Percentiles rank a stretch among this genome's conserved stretches.
These are phyloP conservation scores for Regulus satrapa DNA, from an alignment of 2,113 vertebrate species.

Conservation along the genomic window DNA sequence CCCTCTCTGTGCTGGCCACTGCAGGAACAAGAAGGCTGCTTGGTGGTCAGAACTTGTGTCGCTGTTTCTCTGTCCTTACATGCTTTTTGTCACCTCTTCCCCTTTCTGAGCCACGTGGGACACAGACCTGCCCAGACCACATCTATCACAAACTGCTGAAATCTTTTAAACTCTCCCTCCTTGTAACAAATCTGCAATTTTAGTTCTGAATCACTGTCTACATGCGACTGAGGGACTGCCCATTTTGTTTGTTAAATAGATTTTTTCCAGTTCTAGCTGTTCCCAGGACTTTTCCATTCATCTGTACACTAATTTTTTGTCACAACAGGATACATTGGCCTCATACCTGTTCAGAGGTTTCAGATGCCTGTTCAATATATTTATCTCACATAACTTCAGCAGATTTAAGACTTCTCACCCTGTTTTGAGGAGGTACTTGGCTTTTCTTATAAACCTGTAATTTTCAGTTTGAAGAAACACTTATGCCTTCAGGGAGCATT, in stretches of 20 bases:
- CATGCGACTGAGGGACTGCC: background rate
- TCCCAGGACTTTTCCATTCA: background rate
- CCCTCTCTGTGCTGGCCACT: background rate
- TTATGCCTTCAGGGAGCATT: conserved; percentile 68
- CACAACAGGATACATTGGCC: background rate
- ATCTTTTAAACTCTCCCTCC: background rate
- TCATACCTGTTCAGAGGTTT: conserved; percentile 26
- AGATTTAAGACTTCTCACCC: conserved; percentile 63
- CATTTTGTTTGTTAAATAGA: background rate
- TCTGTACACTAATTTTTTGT: background rate
- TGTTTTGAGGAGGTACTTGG: conserved; percentile 51
- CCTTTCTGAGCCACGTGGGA: background rate
- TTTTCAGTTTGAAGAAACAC: conserved; percentile 75
- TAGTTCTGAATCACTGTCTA: background rate
- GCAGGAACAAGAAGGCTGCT: background rate
- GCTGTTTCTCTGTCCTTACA: background rate
- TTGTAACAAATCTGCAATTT: background rate
- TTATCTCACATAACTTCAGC: conserved; percentile 32
- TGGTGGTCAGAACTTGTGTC: background rate
- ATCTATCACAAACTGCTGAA: background rate
- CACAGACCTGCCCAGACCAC: background rate
- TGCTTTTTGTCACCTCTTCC: background rate
- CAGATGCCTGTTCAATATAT: conserved; percentile 47
- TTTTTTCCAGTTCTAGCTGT: background rate
- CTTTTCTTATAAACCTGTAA: conserved; percentile 77